Evolutionary conservation across 30 jellyfish, hydroid and myxozoan species (phyloP).

Genomic region (Cassiopea andromeda): DNA sequence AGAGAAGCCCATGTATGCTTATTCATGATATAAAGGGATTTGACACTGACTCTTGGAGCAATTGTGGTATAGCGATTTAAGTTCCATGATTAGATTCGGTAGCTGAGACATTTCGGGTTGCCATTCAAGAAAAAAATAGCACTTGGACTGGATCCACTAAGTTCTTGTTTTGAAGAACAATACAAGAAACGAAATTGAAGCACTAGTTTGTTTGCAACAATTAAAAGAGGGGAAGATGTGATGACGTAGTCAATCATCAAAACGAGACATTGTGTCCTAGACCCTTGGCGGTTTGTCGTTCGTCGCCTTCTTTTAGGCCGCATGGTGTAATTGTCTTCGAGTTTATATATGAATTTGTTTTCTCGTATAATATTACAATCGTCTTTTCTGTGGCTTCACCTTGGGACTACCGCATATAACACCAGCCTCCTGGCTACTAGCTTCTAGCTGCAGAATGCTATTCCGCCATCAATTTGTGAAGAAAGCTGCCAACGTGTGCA

Average conservation of each 20-base stretch:
- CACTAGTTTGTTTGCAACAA: neutral
- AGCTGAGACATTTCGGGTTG: neutral
- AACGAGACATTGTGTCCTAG: neutral
- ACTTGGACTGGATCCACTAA: neutral
- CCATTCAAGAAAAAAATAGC: neutral
- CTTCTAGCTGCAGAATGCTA: no score
- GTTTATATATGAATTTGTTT: neutral
- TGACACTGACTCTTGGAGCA: neutral
- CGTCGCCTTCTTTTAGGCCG: neutral
- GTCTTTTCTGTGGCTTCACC: slow-evolving; percentile 1
- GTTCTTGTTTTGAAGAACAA: neutral
- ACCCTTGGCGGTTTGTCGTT: neutral
- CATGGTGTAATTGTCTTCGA: neutral
- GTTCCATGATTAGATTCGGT: neutral
- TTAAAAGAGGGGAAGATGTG: slow-evolving; percentile 11
- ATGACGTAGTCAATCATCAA: slow-evolving; percentile 1
- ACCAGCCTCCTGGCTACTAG: no score
- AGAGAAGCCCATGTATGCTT: neutral
- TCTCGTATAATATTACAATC: neutral
- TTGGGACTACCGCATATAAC: slow-evolving; percentile 2
- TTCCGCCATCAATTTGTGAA: no score
- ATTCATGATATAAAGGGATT: slow-evolving; percentile 1
- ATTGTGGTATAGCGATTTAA: slow-evolving; percentile 1
- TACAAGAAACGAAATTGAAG: neutral
- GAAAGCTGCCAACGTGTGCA: no score